These are phyloP conservation scores for Sitodiplosis mosellana DNA, from an alignment of 1,140 invertebrate species.

Conservation along the genomic window DNA sequence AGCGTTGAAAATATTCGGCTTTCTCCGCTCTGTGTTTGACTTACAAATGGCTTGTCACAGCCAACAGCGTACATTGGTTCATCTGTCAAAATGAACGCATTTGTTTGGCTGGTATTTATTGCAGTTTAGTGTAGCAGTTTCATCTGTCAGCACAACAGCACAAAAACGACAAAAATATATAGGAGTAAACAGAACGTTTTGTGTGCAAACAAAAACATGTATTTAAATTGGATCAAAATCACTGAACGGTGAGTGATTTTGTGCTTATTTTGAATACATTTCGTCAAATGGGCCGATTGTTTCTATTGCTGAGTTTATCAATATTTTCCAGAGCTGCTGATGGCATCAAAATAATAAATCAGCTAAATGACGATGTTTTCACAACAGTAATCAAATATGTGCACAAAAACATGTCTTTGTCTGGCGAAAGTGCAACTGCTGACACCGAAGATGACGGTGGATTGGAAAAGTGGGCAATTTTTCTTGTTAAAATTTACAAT, in stretches of 20 bases:
- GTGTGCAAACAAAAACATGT: conserved; percentile 9
- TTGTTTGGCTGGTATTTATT: too few species aligned
- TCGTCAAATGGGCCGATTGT: too few species aligned
- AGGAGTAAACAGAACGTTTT: too few species aligned
- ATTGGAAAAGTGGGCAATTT: neutral
- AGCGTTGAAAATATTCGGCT: too few species aligned
- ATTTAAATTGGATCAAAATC: conserved; percentile 25
- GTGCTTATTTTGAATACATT: neutral
- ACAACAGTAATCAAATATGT: conserved; percentile 22
- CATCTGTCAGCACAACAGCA: too few species aligned
- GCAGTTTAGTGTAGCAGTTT: too few species aligned
- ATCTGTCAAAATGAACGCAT: too few species aligned
- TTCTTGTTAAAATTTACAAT: too few species aligned
- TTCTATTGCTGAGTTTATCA: neutral
- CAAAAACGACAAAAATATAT: too few species aligned
- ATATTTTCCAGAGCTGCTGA: conserved; percentile 16
- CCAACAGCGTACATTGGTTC: too few species aligned
- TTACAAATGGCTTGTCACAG: too few species aligned
- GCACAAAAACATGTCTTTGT: conserved; percentile 19
- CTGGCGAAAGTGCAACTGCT: conserved; percentile 4
- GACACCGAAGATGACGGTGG: neutral
- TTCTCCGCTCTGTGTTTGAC: too few species aligned
- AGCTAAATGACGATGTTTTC: conserved; percentile 20
- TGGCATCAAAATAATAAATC: conserved; percentile 25
- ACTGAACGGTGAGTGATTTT: conserved; percentile 15